Conservation (phyloP, 1,140 invertebrate species). For the Nebria ingens region DNA sequence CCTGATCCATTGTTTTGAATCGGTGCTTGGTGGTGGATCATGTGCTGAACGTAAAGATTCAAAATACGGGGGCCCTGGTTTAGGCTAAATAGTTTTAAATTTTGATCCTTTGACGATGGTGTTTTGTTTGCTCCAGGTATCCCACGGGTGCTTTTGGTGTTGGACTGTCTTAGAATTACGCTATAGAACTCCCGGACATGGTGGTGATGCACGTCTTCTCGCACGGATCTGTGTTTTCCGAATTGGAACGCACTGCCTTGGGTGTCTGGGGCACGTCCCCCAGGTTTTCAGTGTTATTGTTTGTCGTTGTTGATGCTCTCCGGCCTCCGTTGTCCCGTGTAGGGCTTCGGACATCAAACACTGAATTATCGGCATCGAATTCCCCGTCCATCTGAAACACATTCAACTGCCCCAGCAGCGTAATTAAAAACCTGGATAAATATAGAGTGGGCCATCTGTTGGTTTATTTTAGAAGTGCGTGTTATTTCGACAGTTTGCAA, state of each 20-base stretch:
- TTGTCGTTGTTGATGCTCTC: constrained; percentile 30
- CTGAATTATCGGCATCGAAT: constrained; percentile 48
- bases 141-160: no score
- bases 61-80: no score
- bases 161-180: constrained; percentile 45
- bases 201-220: constrained; percentile 41
- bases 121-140: no score
- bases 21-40: no score
- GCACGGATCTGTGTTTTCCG: constrained; percentile 34
- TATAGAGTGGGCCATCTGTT: no score
- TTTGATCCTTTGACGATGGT: no score
- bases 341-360: constrained; percentile 43
- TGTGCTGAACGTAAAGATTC: no score
- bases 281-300: constrained; percentile 33
- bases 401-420: constrained; percentile 27
- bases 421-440: no score
- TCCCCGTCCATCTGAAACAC: constrained; percentile 39
- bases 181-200: constrained; percentile 57
- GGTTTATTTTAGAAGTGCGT: no score
- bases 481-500: no score
- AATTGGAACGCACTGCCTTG: constrained; percentile 32
- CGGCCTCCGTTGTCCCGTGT: constrained; percentile 32
- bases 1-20: no score
- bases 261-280: constrained; percentile 16
- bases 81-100: no score